phyloP scores from a whole-genome alignment of 2,797 vertebrate genomes.

The Alosa sapidissima region DNA sequence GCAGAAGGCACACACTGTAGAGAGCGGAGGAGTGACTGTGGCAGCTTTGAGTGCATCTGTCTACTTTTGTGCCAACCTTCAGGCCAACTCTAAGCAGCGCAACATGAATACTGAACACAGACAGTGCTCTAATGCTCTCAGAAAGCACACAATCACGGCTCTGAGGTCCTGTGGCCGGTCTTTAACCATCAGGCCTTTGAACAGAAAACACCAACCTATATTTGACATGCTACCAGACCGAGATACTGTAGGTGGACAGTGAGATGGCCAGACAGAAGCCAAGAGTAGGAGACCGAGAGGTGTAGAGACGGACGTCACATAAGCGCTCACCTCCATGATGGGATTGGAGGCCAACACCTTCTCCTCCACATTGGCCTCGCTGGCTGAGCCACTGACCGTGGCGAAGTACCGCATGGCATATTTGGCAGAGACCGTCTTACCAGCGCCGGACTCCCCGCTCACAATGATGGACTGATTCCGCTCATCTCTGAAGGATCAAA shows the following conservation, averaged over 20 bases:
- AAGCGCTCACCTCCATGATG: conserved; percentile 96
- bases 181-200: too few relatives aligned
- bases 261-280: not conserved
- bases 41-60: not conserved
- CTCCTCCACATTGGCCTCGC: conserved; percentile 93
- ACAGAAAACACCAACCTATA: not conserved
- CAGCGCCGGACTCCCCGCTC: conserved; percentile 96
- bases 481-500: conserved; percentile 81
- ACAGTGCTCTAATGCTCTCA: not conserved
- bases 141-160: not conserved
- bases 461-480: conserved; percentile 98
- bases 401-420: conserved; percentile 99
- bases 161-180: not conserved
- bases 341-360: conserved; percentile 98
- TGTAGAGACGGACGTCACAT: not conserved
- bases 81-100: not conserved
- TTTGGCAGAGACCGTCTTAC: conserved; percentile 97
- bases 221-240: not conserved
- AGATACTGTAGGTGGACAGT: not conserved
- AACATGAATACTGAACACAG: not conserved
- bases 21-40: not conserved
- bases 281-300: not conserved
- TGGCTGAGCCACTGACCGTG: conserved; percentile 93
- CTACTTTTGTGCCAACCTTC: not conserved
- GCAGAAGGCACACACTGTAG: not conserved